Base-by-base conservation (phyloP, 2,888 invertebrate genomes). In the Scaptomyza tumidula region DNA sequence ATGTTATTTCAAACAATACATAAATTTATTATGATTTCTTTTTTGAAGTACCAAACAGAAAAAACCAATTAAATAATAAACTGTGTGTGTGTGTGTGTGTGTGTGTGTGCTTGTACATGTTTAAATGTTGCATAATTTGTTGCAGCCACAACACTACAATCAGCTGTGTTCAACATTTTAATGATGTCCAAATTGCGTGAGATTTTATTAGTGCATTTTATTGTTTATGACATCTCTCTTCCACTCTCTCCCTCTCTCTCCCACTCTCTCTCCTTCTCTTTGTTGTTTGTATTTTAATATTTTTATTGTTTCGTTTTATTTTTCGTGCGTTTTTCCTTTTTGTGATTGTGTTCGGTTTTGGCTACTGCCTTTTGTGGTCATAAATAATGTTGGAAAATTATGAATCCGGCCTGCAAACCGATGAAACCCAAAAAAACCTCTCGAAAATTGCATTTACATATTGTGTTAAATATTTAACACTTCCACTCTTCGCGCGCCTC, bases 191-290 rank as follows among this genome's bases (percentile, higher is more conserved):
- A 88, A 71, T 76, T 86, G 54, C 60, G 73, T 66, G 71, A 67
- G 86, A 73, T 83, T 79, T 88, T 88, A 86, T 74, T 80, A 70
- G 69, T 84, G 74, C 70, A 67, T 77, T 83, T 86, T 74, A 88
- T 80, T 76, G 74, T 70, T 70, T 70, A 64, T 67, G 31, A 13
- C 41, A 27, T 9, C 11, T 29, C 6, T 24, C 24, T 24, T 3
- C 3, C 24, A 2, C 24, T 24, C 5, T 24, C 24, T 24, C 24
- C 2, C 24, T 24, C 5, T 24, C 24, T 24, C 24, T 19, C 19
- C 2, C 19, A 1, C 19, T 19, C 1, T 19, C 19, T 19, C 19
- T 19, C 19, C 2, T 27, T 27, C 27, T 6, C 9, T 57, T 39
- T 53, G 35, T 46, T 70, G 57, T 63, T 24, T 50, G 45, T 41